Base-by-base conservation (phyloP, 2,797 vertebrate species). In the Emys orbicularis region DNA sequence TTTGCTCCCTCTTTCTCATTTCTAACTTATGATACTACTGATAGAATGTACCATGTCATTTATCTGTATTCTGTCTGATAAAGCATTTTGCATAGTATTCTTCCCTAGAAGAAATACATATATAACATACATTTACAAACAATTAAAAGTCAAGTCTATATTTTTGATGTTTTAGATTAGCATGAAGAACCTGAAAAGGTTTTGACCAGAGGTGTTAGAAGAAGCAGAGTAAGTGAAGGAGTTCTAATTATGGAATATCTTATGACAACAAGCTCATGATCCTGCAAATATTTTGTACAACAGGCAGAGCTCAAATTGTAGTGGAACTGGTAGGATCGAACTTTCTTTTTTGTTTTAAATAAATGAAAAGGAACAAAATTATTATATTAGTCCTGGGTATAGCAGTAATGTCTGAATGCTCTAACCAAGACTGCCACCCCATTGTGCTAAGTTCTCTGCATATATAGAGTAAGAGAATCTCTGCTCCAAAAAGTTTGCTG, bases 201-300 rank as follows among this genome's bases (percentile, higher is more conserved):
- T 89, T 89, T 89, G 90, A 97, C 80, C 0, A 94, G 95, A 61
- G 92, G 54, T 34, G 53, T 81, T 92, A 90, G 84, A 94, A 87
- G 79, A 77, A 93, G 19, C 4, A 16, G 5, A 13, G 34, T 77
- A 91, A 95, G 93, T 96, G 96, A 81, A 88, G 41, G 8, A 90
- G 50, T 47, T 94, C 65, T 94, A 95, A 95, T 96, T 94, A 93
- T 95, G 90, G 88, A 90, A 85, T 34, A 90, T 90, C 79, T 91
- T 82, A 31, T 91, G 82, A 83, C 53, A 90, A 91, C 96, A 94
- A 94, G 84, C 0, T 0, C 65, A 83, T 94, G 92, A 74, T 84
- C 87, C 49, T 85, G 83, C 61, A 86, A 34, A 21, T 89, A 88
- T 92, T 97, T 92, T 89, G 31, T 44, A 95, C 89, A 92, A 90